Base-by-base conservation (phyloP, 2,888 invertebrate species). In the Hanleya hanleyi region DNA sequence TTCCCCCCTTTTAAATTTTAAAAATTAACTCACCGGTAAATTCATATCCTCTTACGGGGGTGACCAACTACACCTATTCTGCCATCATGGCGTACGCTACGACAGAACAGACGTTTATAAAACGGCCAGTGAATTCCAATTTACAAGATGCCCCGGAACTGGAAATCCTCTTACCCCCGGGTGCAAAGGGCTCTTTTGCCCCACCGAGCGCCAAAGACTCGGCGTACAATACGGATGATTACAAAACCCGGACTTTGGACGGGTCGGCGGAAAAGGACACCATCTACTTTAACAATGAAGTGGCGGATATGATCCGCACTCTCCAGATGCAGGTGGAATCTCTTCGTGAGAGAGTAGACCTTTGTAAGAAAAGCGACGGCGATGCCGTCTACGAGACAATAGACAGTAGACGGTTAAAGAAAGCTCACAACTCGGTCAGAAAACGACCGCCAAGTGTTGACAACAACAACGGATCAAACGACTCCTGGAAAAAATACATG, bases 301-400 rank as follows among this genome's bases (percentile, higher is more conserved):
- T 64, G 18, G 35, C 64, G 4, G 64, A 64, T 37, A 37, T 64
- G 37, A 35, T 64, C 18, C 35, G 64, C 35, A 35, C 37, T 5
- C 26, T 64, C 22, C 64, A 64, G 37, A 37, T 37, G 64, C 37
- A 64, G 37, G 64, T 64, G 64, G 64, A 64, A 37, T 35, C 37
- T 1, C 38, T 64, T 37, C 64, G 64, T 22, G 64, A 64, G 5
- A 18, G 64, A 18, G 64, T 64, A 6, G 64, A 35, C 9, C 37
- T 37, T 32, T 64, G 38, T 36, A 64, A 37, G 64, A 35, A 64
- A 64, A 35, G 18, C 12, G 64, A 64, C 1, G 64, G 38, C 18
- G 38, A 64, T 37, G 35, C 38, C 22, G 57, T 64, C 3, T 64
- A 64, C 35, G 64, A 64, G 36, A 64, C 64, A 18, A 64, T 64